phyloP scores from a whole-genome alignment of 2,888 invertebrate genomes.

The Dexiosoma caninum region DNA sequence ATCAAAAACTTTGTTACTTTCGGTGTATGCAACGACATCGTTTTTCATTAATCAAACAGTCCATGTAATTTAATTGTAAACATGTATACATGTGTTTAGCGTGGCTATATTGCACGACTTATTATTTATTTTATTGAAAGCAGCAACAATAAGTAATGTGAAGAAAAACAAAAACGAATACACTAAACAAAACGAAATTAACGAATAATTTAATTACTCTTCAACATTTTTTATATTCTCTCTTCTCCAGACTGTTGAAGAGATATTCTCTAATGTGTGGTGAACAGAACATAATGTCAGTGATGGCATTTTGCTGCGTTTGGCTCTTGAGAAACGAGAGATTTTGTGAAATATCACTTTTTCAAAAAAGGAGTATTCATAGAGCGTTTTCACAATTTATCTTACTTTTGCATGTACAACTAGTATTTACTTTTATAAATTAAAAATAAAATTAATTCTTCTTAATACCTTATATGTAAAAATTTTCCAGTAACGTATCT shows the following conservation, averaged over 20 bases:
- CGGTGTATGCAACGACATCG: not conserved
- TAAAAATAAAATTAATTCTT: too few relatives aligned
- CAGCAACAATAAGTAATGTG: not conserved
- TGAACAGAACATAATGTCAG: not conserved
- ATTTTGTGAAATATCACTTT: too few relatives aligned
- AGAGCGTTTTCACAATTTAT: too few relatives aligned
- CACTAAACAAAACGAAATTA: slow-evolving; percentile 25
- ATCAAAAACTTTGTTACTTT: slow-evolving; percentile 8
- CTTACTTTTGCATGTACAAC: too few relatives aligned
- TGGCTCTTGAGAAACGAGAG: too few relatives aligned
- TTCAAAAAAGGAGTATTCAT: too few relatives aligned
- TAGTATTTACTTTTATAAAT: too few relatives aligned
- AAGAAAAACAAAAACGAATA: not conserved
- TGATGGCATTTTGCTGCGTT: too few relatives aligned
- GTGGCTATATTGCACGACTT: not conserved
- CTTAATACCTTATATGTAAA: too few relatives aligned
- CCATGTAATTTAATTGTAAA: slow-evolving; percentile 10
- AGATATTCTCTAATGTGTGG: not conserved
- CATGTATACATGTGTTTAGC: not conserved
- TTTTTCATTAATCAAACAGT: slow-evolving; percentile 23
- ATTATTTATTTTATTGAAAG: not conserved
- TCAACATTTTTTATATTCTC: not conserved
- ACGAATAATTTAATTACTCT: slow-evolving; percentile 46
- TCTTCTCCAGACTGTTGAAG: slow-evolving; percentile 4
- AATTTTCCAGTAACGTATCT: too few relatives aligned